Conservation (phyloP, 2,113 vertebrate species). For the Pan paniscus region DNA sequence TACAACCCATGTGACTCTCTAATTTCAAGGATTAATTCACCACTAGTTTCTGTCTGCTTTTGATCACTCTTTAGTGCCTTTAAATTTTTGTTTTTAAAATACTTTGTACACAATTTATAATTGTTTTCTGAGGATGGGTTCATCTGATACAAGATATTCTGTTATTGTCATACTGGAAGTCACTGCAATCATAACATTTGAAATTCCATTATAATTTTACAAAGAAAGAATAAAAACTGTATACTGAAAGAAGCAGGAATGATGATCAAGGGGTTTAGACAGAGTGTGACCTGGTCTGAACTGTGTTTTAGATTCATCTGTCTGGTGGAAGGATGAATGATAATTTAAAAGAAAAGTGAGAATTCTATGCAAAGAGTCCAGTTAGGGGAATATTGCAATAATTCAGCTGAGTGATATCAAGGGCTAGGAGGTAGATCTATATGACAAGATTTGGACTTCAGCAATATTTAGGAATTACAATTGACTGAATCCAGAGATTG, state of each 20-base stretch:
- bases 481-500: background rate
- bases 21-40: background rate
- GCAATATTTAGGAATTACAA: background rate
- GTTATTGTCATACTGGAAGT: background rate
- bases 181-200: background rate
- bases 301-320: background rate
- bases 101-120: background rate
- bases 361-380: background rate
- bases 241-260: background rate
- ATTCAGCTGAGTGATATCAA: background rate
- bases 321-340: background rate
- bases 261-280: background rate
- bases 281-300: background rate
- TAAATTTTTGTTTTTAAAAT: background rate
- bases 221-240: background rate
- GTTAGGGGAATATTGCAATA: background rate
- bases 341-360: background rate
- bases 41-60: background rate
- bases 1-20: background rate
- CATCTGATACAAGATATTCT: background rate
- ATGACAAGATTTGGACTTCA: background rate
- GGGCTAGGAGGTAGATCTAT: background rate
- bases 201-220: conserved; percentile 6
- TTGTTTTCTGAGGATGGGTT: conserved; percentile 4
- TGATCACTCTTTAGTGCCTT: background rate